Evolutionary conservation across 2,113 vertebrate genomes (phyloP), one percentile per base, ranked within the genome.

Genomic region (Pelecanoides urinatrix): DNA sequence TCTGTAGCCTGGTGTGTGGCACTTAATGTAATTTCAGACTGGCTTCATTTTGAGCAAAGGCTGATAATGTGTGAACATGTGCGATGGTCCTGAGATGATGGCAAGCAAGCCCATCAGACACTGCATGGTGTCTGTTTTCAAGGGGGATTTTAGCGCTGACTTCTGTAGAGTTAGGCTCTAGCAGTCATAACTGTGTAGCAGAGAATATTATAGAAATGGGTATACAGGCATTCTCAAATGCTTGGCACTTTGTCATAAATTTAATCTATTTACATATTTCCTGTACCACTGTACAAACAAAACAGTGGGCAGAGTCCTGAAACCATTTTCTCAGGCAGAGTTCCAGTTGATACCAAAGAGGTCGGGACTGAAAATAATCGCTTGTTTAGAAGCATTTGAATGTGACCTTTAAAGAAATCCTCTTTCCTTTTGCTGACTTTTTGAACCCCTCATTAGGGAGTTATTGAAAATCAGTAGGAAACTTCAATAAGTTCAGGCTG

Each of bases 231-330:
- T 81, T 82, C 89, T 94, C 80, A 77, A 53, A 34, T 62, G 70
- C 80, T 95, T 95, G 92, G 91, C 89, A 34, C 86, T 91, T 94
- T 49, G 84, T 79, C 66, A 38, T 85, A 78, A 88, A 78, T 74
- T 84, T 92, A 92, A 96, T 95, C 95, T 91, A 68, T 91, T 97
- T 95, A 75, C 83, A 38, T 91, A 78, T 94, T 96, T 94, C 83
- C 86, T 53, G 40, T 90, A 66, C 87, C 73, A 70, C 79, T 94
- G 53, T 71, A 56, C 91, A 96, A 94, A 93, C 91, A 94, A 92
- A 61, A 34, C 70, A 82, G 56, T 63, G 65, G 84, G 83, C 83
- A 94, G 67, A 87, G 76, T 75, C 49, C 80, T 7, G 76, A 92
- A 95, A 88, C 80, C 86, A 63, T 91, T 96, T 92, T 97, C 91